Evolutionary conservation across 1,140 invertebrate species (phyloP).

Genomic region (Drosophila subobscura): DNA sequence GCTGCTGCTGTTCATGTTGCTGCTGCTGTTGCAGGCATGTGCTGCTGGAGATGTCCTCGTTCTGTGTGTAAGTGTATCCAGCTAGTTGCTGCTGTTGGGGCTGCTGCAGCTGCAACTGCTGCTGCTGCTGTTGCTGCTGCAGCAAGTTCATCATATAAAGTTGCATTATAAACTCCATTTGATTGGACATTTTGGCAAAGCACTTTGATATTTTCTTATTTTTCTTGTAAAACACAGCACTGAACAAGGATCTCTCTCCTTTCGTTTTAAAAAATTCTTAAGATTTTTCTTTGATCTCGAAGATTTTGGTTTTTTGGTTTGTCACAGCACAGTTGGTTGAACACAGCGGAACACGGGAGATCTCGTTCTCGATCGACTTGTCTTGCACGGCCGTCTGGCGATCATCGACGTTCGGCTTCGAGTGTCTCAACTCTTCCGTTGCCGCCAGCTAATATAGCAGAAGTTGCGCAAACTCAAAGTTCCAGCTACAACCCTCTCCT

Average conservation of each 20-base stretch:
- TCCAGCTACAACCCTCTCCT: slow-evolving; percentile 62
- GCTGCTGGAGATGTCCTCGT: slow-evolving; percentile 76
- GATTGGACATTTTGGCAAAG: slow-evolving; percentile 69
- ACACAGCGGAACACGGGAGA: slow-evolving; percentile 19
- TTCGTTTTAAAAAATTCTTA: slow-evolving; percentile 44
- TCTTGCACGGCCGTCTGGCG: slow-evolving; percentile 45
- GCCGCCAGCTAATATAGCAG: slow-evolving; percentile 74
- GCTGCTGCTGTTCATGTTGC: slow-evolving; percentile 32
- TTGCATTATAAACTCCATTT: slow-evolving; percentile 83
- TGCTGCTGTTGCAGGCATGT: slow-evolving; percentile 66
- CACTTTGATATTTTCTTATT: slow-evolving; percentile 35
- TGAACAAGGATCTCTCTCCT: slow-evolving; percentile 24
- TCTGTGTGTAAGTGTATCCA: slow-evolving; percentile 55
- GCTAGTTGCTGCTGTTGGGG: slow-evolving; percentile 45
- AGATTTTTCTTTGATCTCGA: slow-evolving; percentile 33
- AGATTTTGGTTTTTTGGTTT: slow-evolving; percentile 23
- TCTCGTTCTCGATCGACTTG: slow-evolving; percentile 37
- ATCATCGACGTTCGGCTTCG: slow-evolving; percentile 78
- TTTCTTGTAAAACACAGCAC: slow-evolving; percentile 31
- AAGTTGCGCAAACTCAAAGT: slow-evolving; percentile 53
- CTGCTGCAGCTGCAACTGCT: slow-evolving; percentile 48
- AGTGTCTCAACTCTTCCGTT: slow-evolving; percentile 81
- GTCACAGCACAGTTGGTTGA: slow-evolving; percentile 36
- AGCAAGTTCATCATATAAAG: slow-evolving; percentile 82
- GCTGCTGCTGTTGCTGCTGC: slow-evolving; percentile 73